phyloP scores from a whole-genome alignment of 2,888 invertebrate genomes.

The Drosophila differens region DNA sequence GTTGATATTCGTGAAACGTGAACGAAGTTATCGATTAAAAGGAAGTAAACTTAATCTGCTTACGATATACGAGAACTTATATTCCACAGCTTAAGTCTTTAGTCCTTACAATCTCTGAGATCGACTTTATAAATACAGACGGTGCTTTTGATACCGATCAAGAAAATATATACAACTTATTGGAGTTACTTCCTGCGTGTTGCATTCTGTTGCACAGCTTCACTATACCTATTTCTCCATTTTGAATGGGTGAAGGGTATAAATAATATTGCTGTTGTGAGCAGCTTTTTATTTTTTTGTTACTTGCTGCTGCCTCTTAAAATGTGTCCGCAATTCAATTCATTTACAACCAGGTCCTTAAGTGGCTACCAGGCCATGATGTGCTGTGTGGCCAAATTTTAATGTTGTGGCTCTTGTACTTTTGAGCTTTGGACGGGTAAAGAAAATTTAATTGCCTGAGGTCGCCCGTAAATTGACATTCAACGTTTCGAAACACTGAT shows the following conservation, averaged over 20 bases:
- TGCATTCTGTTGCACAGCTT: background rate
- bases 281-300: constrained; percentile 17
- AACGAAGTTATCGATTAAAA: background rate
- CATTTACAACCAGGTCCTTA: constrained; percentile 56
- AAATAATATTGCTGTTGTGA: constrained; percentile 52
- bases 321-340: constrained; percentile 69
- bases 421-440: constrained; percentile 45
- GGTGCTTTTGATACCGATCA: background rate
- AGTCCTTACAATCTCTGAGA: background rate
- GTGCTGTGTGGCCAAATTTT: constrained; percentile 61
- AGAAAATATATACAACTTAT: background rate
- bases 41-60: background rate
- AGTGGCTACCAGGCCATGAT: constrained; percentile 52
- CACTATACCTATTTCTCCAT: background rate
- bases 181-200: background rate
- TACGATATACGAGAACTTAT: background rate
- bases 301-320: constrained; percentile 14
- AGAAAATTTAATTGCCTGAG: constrained; percentile 74
- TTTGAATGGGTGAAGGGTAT: constrained; percentile 22
- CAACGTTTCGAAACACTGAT: constrained; percentile 25
- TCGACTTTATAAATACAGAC: background rate
- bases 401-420: constrained; percentile 61
- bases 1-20: background rate
- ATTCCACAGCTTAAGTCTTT: background rate
- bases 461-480: constrained; percentile 48